Evolutionary conservation across 1,140 invertebrate species (phyloP).

Genomic region (Argopecten irradians): DNA sequence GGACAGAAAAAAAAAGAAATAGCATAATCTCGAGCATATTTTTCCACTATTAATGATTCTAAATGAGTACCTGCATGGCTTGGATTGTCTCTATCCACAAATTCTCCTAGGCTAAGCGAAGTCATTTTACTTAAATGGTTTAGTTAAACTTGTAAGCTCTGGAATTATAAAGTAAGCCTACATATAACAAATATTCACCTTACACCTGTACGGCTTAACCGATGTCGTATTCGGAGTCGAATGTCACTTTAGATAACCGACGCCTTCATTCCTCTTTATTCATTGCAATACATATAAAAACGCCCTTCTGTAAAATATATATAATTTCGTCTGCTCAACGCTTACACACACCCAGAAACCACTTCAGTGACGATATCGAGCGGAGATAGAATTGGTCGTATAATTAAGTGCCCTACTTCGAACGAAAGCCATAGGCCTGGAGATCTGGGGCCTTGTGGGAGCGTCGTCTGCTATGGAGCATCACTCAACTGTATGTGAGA

Average conservation of each 20-base stretch:
- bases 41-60: too few relatives aligned
- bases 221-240: background rate
- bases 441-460: background rate
- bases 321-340: background rate
- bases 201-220: background rate
- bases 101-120: too few relatives aligned
- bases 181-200: background rate
- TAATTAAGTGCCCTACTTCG: conserved; percentile 21
- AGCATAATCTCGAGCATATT: too few relatives aligned
- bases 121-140: too few relatives aligned
- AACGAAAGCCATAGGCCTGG: background rate
- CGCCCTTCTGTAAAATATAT: background rate
- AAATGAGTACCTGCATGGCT: too few relatives aligned
- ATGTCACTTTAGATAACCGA: background rate
- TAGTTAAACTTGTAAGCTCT: too few relatives aligned
- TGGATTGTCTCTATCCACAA: too few relatives aligned
- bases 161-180: too few relatives aligned
- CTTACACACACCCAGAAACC: conserved; percentile 6
- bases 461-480: background rate
- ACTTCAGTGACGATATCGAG: background rate
- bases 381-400: background rate
- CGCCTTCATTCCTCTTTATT: background rate
- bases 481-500: background rate
- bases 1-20: too few relatives aligned
- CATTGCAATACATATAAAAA: background rate